Percentiles rank a stretch among this genome's conserved stretches.
These are phyloP conservation scores for Pyrocephalus nanus DNA, from an alignment of 2,797 vertebrate species.

Conservation along the genomic window DNA sequence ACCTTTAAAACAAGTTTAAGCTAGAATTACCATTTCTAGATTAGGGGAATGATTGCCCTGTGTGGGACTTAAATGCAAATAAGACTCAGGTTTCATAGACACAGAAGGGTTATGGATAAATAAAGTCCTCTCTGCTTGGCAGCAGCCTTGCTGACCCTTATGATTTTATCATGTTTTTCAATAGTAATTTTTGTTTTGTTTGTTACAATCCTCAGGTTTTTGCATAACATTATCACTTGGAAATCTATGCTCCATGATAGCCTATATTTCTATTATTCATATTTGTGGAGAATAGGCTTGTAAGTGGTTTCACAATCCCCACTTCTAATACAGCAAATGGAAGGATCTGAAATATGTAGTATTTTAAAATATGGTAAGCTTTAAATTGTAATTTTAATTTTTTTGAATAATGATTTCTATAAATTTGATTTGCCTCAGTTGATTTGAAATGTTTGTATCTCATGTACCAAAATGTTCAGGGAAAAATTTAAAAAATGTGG, in stretches of 20 bases:
- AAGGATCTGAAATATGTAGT: neutral
- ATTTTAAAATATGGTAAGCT: neutral
- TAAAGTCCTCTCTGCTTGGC: neutral
- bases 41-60: neutral
- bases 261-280: neutral
- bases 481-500: neutral
- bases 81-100: neutral
- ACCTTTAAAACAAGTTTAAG: neutral
- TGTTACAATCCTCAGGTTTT: neutral
- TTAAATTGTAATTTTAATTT: neutral
- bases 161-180: neutral
- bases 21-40: neutral
- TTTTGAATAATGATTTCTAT: neutral
- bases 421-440: neutral
- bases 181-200: neutral
- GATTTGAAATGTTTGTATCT: neutral
- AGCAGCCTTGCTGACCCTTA: neutral
- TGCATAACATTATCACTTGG: neutral
- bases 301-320: neutral
- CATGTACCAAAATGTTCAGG: neutral
- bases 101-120: neutral
- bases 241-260: neutral
- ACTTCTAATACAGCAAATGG: neutral
- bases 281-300: neutral
- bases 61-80: neutral